phyloP scores from a whole-genome alignment of 2,113 vertebrate genomes.

The Paratilapia polleni region DNA sequence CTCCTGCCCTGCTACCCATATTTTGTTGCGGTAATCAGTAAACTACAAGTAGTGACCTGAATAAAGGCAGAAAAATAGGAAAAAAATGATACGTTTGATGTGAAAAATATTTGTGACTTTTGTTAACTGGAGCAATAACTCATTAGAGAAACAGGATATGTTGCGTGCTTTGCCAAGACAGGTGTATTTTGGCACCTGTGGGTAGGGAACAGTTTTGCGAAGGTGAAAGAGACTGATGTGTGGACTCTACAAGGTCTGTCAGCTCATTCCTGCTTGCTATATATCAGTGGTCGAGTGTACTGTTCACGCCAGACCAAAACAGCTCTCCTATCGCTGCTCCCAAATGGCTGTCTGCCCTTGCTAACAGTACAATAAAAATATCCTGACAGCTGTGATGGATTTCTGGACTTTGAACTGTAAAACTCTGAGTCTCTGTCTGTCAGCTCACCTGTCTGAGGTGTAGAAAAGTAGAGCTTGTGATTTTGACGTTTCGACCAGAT shows the following conservation, averaged over 20 bases:
- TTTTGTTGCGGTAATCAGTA: not conserved
- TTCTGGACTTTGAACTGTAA: not conserved
- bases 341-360: not conserved
- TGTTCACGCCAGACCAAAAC: not conserved
- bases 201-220: not conserved
- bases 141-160: not conserved
- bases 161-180: not conserved
- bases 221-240: not conserved
- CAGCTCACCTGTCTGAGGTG: too few relatives aligned
- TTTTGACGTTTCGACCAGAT: too few relatives aligned
- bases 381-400: not conserved
- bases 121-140: not conserved
- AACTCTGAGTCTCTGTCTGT: too few relatives aligned
- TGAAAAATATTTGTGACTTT: not conserved
- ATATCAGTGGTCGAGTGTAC: not conserved
- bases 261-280: not conserved
- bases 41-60: not conserved
- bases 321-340: not conserved
- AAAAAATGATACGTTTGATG: rapidly evolving
- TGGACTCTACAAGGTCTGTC: not conserved
- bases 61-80: not conserved
- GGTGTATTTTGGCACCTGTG: not conserved
- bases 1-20: not conserved
- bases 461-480: too few relatives aligned
- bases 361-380: not conserved